phyloP scores from a whole-genome alignment of 1,140 invertebrate species.

The Doryteuthis pealeii region DNA sequence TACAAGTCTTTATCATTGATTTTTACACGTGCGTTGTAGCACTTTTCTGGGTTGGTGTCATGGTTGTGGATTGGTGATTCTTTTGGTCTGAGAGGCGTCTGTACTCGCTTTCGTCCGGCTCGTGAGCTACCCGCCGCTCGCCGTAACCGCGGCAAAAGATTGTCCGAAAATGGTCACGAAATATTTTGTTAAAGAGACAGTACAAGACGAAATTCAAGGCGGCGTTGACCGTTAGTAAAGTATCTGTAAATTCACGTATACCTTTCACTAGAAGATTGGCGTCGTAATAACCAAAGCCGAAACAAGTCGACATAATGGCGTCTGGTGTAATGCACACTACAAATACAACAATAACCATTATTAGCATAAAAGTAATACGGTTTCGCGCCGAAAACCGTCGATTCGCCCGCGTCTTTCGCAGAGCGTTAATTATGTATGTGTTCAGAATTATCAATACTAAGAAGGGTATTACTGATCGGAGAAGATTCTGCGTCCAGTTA shows the following conservation, averaged over 20 bases:
- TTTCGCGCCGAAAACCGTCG: constrained; percentile 36
- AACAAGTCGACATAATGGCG: constrained; percentile 65
- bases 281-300: constrained; percentile 56
- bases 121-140: constrained; percentile 11
- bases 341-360: constrained; percentile 75
- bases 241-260: constrained; percentile 75
- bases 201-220: constrained; percentile 76
- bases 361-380: constrained; percentile 74
- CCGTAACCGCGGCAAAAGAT: constrained; percentile 33
- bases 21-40: not conserved
- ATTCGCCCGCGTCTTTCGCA: constrained; percentile 58
- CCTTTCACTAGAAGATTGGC: constrained; percentile 59
- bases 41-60: not conserved
- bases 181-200: constrained; percentile 76
- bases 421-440: constrained; percentile 70
- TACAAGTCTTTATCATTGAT: too few species aligned
- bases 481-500: constrained; percentile 68
- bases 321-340: constrained; percentile 75
- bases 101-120: constrained; percentile 36
- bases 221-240: constrained; percentile 73
- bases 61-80: not conserved
- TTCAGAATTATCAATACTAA: constrained; percentile 60
- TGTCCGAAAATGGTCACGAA: constrained; percentile 60
- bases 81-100: constrained; percentile 24
- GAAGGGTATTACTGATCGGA: constrained; percentile 69